phyloP scores from a whole-genome alignment of 1,140 invertebrate genomes.

The Euwallacea similis region DNA sequence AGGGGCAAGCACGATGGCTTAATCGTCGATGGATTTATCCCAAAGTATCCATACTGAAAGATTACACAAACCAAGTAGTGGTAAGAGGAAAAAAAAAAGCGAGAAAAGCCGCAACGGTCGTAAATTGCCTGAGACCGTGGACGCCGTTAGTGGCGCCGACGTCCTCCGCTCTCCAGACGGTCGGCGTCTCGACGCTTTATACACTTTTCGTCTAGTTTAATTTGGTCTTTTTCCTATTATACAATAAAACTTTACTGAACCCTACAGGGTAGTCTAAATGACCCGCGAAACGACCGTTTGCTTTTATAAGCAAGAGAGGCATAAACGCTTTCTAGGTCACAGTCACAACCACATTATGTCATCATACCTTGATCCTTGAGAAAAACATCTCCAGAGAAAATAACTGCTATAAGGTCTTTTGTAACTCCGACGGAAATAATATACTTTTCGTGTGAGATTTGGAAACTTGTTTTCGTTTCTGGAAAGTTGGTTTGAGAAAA shows the following conservation, averaged over 20 bases:
- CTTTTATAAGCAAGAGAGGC: neutral
- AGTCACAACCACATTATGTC: too few species aligned
- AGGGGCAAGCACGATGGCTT: too few species aligned
- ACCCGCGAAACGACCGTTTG: neutral
- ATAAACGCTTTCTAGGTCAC: constrained; percentile 17
- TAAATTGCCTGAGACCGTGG: constrained; percentile 32
- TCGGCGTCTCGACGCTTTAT: constrained; percentile 31
- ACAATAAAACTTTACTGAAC: constrained; percentile 29
- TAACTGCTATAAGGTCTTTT: too few species aligned
- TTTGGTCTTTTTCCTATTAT: constrained; percentile 19
- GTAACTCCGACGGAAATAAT: too few species aligned
- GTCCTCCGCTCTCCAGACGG: constrained; percentile 28
- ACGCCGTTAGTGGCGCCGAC: constrained; percentile 31
- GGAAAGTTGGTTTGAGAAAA: too few species aligned
- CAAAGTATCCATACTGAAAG: too few species aligned
- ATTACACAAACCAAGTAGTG: neutral
- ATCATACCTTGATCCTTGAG: too few species aligned
- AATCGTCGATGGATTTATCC: too few species aligned
- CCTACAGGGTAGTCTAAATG: constrained; percentile 14
- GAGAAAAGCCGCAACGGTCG: constrained; percentile 29
- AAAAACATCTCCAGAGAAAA: too few species aligned
- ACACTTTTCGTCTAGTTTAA: constrained; percentile 25
- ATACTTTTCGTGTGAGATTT: too few species aligned
- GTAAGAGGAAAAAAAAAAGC: neutral
- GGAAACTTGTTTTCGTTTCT: too few species aligned